Evolutionary conservation across 2,113 vertebrate genomes (phyloP), one percentile per base, ranked within the genome.

Genomic region (Chunga burmeisteri): DNA sequence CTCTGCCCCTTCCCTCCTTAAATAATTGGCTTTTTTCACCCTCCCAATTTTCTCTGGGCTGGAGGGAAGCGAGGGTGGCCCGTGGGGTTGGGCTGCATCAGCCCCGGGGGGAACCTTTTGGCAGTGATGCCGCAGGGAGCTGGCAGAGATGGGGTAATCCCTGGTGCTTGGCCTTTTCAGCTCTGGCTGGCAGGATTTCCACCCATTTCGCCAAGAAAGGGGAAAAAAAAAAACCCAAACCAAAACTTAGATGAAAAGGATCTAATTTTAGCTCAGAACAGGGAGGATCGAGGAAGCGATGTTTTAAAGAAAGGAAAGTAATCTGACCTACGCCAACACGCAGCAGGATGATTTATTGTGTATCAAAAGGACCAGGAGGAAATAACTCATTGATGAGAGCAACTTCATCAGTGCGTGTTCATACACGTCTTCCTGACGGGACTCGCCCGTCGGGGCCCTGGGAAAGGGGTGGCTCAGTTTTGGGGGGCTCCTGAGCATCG

Each of bases 311-410:
- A 74, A 96, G 89, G 32, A 81, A 93, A 72, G 46, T 14, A 56
- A 81, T 42, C 49, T 86, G 88, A 85, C 42, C 88, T n/a, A 58
- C 15, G 17, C 83, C 88, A 52, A 40, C 86, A 40, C 25, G 77
- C 4, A 29, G 88, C 77, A 71, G 85, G 81, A 63, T 86, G 92
- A 95, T 93, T 94, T 86, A 86, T 71, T 25, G 59, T 63, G 75
- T 58, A 95, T 93, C 32, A 93, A 88, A 68, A 88, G 67, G 74
- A 47, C 6, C 0, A 1, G 72, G 82, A 96, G 92, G 93, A 95
- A 96, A 95, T 93, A 96, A 92, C 38, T 82, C 92, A 42, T 86
- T 78, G 85, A 88, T 81, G 92, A 95, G 85, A 70, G 82, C 2
- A 44, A 81, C 83, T 71, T 71, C 59, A 47, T 56, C 52, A n/a